A percentile compares a stretch with the other conserved stretches of the same genome.
phyloP scores from a whole-genome alignment of 1,140 invertebrate genomes.

The Drosophila ogumai region DNA sequence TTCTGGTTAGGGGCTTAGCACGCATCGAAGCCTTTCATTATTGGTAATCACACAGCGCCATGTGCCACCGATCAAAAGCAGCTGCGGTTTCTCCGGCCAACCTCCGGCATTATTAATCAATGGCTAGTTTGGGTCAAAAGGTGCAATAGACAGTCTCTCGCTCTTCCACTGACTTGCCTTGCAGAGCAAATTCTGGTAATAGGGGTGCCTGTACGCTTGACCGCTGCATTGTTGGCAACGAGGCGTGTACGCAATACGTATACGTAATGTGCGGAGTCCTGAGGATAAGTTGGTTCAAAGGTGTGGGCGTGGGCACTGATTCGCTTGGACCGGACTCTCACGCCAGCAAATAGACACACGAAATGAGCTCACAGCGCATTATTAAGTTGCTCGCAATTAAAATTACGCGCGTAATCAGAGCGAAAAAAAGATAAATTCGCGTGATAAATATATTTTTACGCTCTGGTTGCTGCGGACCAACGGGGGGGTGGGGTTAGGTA shows the following conservation, averaged over 20 bases:
- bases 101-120: conserved; percentile 68
- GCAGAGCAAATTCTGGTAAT: conserved; percentile 32
- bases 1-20: conserved; percentile 15
- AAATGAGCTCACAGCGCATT: conserved; percentile 50
- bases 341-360: conserved; percentile 4
- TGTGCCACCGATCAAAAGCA: conserved; percentile 51
- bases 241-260: conserved; percentile 27
- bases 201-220: not conserved
- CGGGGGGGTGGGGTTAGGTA: conserved; percentile 42
- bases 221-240: conserved; percentile 23
- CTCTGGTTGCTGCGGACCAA: conserved; percentile 45
- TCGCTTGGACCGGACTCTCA: not conserved
- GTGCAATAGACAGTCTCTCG: conserved; percentile 31
- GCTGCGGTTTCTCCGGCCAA: conserved; percentile 6
- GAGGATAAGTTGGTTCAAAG: conserved; percentile 19
- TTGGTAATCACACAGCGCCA: conserved; percentile 54
- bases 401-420: conserved; percentile 83
- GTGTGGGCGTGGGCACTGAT: conserved; percentile 45
- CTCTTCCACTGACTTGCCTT: conserved; percentile 27
- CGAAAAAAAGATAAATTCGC: conserved; percentile 81
- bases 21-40: conserved; percentile 48
- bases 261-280: conserved; percentile 27
- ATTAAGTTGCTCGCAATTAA: conserved; percentile 83
- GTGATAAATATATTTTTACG: conserved; percentile 76
- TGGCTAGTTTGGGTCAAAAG: conserved; percentile 51